Evolutionary conservation across 1,140 invertebrate species (phyloP).

Genomic region (Ceratina japonica): DNA sequence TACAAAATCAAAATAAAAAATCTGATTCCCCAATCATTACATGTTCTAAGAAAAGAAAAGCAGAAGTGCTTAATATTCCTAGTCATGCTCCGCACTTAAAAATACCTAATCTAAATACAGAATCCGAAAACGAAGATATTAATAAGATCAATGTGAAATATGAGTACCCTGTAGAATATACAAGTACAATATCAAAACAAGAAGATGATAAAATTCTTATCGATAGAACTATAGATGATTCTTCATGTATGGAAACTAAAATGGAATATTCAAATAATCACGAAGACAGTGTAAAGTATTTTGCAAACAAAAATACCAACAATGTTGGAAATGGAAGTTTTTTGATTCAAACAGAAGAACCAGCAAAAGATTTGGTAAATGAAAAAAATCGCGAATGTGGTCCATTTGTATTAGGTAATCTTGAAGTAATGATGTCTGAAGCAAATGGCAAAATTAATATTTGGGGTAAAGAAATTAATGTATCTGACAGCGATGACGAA

Average conservation of each 20-base stretch:
- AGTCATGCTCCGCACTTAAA: constrained; percentile 65
- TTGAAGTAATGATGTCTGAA: constrained; percentile 77
- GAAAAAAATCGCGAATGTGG: constrained; percentile 70
- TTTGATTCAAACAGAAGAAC: constrained; percentile 73
- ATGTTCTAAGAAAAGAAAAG: constrained; percentile 71
- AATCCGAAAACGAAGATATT: constrained; percentile 45
- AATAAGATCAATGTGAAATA: not conserved
- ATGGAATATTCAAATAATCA: constrained; percentile 44
- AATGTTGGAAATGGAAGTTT: constrained; percentile 72
- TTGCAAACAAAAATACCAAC: constrained; percentile 73
- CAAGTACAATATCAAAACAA: constrained; percentile 5
- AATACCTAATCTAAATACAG: constrained; percentile 61
- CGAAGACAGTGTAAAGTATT: constrained; percentile 70
- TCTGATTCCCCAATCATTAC: constrained; percentile 33
- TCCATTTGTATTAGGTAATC: constrained; percentile 76
- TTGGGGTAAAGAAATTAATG: constrained; percentile 75
- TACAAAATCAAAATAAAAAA: too few relatives aligned
- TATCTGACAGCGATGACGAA: constrained; percentile 42
- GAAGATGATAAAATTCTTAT: not conserved
- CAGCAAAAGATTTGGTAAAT: constrained; percentile 33
- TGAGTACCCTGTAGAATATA: constrained; percentile 15
- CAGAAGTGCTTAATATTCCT: constrained; percentile 56
- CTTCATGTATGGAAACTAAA: constrained; percentile 39
- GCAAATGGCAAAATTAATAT: constrained; percentile 77
- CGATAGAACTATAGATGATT: constrained; percentile 19